A percentile compares a stretch with the other conserved stretches of the same genome.
Evolutionary conservation across 2,888 invertebrate genomes (phyloP).

Genomic region (Lasioglossum morio): DNA sequence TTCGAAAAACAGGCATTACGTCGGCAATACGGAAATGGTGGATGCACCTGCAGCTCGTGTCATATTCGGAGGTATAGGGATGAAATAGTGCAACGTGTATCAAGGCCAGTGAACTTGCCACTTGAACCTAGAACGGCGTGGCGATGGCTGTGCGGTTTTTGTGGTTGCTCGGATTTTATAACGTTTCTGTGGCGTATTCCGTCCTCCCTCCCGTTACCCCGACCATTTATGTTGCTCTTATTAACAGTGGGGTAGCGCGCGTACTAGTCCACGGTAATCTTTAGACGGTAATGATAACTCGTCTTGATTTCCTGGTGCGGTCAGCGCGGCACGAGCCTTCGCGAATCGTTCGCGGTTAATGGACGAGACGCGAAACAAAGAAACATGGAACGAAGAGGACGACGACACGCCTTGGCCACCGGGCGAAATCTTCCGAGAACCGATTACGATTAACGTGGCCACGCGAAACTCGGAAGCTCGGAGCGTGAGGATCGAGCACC

Average conservation of each 20-base stretch:
- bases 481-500: conserved; percentile 37
- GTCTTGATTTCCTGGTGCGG: conserved; percentile 79
- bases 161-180: conserved; percentile 80
- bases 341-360: conserved; percentile 65
- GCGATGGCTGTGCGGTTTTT: conserved; percentile 74
- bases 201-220: conserved; percentile 22
- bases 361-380: conserved; percentile 64
- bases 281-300: conserved; percentile 77
- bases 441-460: conserved; percentile 62
- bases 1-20: conserved; percentile 11
- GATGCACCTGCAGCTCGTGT: conserved; percentile 30
- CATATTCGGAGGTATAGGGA: conserved; percentile 13
- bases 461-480: conserved; percentile 71
- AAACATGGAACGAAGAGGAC: conserved; percentile 60
- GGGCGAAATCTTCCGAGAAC: conserved; percentile 74
- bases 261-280: conserved; percentile 66
- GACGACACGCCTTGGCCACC: conserved; percentile 72
- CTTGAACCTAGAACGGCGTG: conserved; percentile 73
- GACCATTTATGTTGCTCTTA: conserved; percentile 69
- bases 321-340: conserved; percentile 76
- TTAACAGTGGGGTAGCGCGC: conserved; percentile 67
- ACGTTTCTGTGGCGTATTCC: conserved; percentile 65
- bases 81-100: conserved; percentile 50
- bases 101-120: conserved; percentile 80
- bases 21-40: background rate